These are phyloP conservation scores for Xiphias gladius DNA, from an alignment of 2,113 vertebrate species.

Conservation along the genomic window DNA sequence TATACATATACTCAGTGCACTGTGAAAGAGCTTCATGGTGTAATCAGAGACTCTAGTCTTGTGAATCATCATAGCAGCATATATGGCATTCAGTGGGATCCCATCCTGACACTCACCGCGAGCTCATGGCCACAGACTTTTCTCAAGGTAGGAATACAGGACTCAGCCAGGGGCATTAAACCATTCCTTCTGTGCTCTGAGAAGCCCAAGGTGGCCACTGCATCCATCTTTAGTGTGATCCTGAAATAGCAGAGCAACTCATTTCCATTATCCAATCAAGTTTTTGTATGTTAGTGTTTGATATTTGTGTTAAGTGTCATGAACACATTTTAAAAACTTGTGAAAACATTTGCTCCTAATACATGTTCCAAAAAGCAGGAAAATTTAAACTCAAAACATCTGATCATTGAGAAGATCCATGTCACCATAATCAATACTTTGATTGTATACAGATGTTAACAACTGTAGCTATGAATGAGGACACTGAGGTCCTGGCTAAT, in stretches of 20 bases:
- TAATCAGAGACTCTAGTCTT: slow-evolving; percentile 79
- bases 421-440: too few relatives aligned
- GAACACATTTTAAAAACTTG: too few relatives aligned
- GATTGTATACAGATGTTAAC: too few relatives aligned
- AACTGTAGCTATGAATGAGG: too few relatives aligned
- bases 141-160: too few relatives aligned
- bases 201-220: not conserved
- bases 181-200: not conserved
- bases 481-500: too few relatives aligned
- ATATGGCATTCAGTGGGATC: not conserved
- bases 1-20: slow-evolving; percentile 63
- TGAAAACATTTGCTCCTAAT: too few relatives aligned
- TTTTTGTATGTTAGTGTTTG: not conserved
- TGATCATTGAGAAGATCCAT: too few relatives aligned
- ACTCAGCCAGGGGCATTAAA: not conserved
- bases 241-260: not conserved
- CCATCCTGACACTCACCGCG: slow-evolving; percentile 13
- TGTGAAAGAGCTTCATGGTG: slow-evolving; percentile 74
- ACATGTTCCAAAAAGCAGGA: too few relatives aligned
- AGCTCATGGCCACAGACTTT: not conserved
- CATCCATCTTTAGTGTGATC: not conserved
- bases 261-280: not conserved
- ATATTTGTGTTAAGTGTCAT: too few relatives aligned
- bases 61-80: slow-evolving; percentile 68
- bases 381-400: too few relatives aligned